A percentile compares a stretch with the other conserved stretches of the same genome.
Conservation (phyloP, 2,888 invertebrate species). For the Poecilobothrus nobilitatus region DNA sequence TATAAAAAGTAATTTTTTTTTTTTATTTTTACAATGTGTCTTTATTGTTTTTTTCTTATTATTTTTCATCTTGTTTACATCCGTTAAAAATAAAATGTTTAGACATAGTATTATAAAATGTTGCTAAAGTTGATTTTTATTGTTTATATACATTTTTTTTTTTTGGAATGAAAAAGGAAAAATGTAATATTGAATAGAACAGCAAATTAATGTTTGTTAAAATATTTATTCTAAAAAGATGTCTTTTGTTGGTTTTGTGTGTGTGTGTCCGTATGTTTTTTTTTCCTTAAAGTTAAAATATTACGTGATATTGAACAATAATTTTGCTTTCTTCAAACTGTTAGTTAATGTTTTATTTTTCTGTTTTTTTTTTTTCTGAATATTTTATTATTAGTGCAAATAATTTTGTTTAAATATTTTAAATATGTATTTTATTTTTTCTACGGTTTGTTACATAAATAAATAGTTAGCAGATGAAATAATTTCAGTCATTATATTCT, state of each 20-base stretch:
- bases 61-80: not conserved
- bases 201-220: not conserved
- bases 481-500: too few relatives aligned
- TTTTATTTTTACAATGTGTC: too few relatives aligned
- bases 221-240: not conserved
- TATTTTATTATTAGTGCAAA: too few relatives aligned
- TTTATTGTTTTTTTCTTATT: not conserved
- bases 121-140: not conserved
- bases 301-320: slow-evolving; percentile 1
- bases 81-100: not conserved
- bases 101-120: not conserved
- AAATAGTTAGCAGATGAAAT: too few relatives aligned
- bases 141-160: not conserved
- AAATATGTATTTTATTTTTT: too few relatives aligned
- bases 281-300: not conserved
- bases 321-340: not conserved
- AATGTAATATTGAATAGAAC: not conserved
- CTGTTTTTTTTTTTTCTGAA: too few relatives aligned
- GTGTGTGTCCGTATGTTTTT: not conserved
- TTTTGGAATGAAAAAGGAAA: not conserved
- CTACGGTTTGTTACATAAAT: too few relatives aligned
- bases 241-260: not conserved
- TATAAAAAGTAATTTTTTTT: not conserved
- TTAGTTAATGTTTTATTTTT: too few relatives aligned
- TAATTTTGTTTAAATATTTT: too few relatives aligned